Evolutionary conservation across 2,888 invertebrate species (phyloP), one percentile per base, ranked within the genome.

Genomic region (Spisula solida): DNA sequence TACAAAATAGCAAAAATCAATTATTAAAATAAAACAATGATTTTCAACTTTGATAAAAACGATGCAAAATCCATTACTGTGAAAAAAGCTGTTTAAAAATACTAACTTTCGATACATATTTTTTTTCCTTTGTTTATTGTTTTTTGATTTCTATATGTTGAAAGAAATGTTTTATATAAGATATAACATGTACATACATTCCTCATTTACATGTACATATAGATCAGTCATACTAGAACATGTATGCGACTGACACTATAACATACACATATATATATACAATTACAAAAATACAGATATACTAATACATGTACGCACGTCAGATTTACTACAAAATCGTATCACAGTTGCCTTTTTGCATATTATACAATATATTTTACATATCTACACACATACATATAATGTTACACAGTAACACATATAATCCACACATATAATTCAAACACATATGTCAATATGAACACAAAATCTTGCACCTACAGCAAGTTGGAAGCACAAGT

Each of bases 401-500:
- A 10, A 41, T n/a, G n/a, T n/a, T 41, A 41, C 80, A 48, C 48
- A 80, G 12, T 1, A 1, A 20, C 20, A 16, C 16, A 16, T 51
- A 51, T 51, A 51, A 51, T 51, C 41, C n/a, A 60, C n/a, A 60
- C 18, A 60, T 60, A 25, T 56, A 20, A 56, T 60, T 25, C 60
- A 60, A 60, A 60, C 20, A 60, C 56, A 56, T 66, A 25, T 20
- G 60, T 66, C 14, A 75, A 31, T 34, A 16, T 75, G 75, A 75
- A 75, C 75, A 75, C 75, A 75, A 75, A 41, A 31, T 5, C 75
- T 75, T 34, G 34, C 75, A 31, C 8, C 2, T 18, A 41, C 41
- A 75, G 31, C 75, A 75, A 75, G 75, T 12, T 75, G 75, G 75
- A 75, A 75, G 75, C 75, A 75, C 75, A 75, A 75, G 75, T 12